Conservation (phyloP, 2,113 vertebrate genomes). For the Spilogale gracilis region DNA sequence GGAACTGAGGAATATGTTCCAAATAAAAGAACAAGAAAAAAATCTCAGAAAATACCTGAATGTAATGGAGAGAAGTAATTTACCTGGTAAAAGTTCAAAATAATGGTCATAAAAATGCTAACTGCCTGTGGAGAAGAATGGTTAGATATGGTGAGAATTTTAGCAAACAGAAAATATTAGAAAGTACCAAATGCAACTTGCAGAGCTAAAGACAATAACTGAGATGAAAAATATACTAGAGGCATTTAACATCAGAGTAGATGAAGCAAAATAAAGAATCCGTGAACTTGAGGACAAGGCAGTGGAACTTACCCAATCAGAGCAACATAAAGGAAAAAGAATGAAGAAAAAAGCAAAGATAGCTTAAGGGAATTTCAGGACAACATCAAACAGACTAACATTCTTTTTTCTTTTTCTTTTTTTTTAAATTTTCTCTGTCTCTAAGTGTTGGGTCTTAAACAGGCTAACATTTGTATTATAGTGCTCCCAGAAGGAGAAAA, state of each 20-base stretch:
- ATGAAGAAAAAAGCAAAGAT: not conserved
- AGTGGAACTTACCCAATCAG: not conserved
- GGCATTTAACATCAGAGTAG: not conserved
- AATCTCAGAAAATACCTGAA: not conserved
- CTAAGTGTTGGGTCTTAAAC: too few relatives aligned
- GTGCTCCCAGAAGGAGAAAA: not conserved
- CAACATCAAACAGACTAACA: not conserved
- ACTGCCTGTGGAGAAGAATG: not conserved
- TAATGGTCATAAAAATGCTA: not conserved
- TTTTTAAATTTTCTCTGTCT: too few relatives aligned
- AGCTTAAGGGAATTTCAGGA: not conserved
- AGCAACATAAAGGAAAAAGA: not conserved
- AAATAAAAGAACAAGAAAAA: not conserved
- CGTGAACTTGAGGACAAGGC: not conserved
- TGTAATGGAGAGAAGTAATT: not conserved
- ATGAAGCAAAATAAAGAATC: not conserved
- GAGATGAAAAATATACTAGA: not conserved
- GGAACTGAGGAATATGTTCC: not conserved
- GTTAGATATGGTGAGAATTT: not conserved
- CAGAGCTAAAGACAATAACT: not conserved
- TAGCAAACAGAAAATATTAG: not conserved
- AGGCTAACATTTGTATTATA: not conserved
- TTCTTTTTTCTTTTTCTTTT: not conserved
- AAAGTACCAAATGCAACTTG: not conserved
- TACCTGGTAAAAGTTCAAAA: not conserved